A percentile compares a stretch with the other conserved stretches of the same genome.
phyloP scores from a whole-genome alignment of 2,888 invertebrate species.

The Pterostichus madidus region DNA sequence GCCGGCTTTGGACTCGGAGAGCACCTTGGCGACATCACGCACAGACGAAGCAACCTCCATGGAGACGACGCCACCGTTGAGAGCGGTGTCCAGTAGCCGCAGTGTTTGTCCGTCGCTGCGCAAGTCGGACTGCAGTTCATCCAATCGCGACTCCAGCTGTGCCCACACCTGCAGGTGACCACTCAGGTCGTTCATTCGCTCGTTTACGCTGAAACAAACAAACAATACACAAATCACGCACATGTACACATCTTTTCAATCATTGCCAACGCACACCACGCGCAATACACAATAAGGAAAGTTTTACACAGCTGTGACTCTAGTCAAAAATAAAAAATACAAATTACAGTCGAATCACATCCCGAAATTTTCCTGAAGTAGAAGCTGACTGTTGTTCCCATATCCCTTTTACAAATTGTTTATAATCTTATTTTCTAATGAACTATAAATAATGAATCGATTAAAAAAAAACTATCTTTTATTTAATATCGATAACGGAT shows the following conservation, averaged over 20 bases:
- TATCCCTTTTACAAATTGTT: no score
- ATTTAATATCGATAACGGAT: no score
- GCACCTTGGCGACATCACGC: conserved; percentile 80
- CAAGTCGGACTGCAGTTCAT: conserved; percentile 87
- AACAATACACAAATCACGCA: background rate
- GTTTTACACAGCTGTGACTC: no score
- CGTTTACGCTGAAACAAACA: conserved; percentile 82
- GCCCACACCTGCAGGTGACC: conserved; percentile 86
- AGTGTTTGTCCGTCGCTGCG: conserved; percentile 85
- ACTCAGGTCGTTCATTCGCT: conserved; percentile 85
- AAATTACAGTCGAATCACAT: no score
- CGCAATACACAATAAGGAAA: no score
- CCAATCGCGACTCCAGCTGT: conserved; percentile 87
- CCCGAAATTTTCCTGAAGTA: no score
- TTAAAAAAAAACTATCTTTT: no score
- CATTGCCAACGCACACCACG: no score
- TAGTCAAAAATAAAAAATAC: no score
- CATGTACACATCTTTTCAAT: background rate
- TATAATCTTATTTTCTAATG: no score
- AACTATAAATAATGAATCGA: no score
- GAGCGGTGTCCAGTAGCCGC: conserved; percentile 78
- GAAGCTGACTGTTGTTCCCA: no score
- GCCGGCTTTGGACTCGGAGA: conserved; percentile 77
- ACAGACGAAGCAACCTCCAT: conserved; percentile 80
- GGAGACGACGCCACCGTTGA: conserved; percentile 76